phyloP scores from a whole-genome alignment of 2,888 invertebrate species.

The Pogonocherus hispidulus region DNA sequence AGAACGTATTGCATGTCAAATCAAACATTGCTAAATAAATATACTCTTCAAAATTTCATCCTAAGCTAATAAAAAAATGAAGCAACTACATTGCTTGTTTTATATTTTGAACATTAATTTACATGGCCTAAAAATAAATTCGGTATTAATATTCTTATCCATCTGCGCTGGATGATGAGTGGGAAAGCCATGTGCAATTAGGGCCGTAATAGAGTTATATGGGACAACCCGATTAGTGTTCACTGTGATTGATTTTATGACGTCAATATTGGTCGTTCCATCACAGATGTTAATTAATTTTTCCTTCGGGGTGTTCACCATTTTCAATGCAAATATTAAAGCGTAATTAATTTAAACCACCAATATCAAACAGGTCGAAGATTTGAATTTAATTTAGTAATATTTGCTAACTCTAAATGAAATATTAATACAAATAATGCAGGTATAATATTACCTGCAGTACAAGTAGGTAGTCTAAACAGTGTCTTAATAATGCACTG shows the following conservation, averaged over 20 bases:
- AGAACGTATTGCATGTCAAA: too few species aligned
- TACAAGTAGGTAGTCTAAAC: too few species aligned
- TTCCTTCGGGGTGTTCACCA: constrained; percentile 36
- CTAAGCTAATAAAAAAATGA: neutral
- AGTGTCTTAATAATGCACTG: too few species aligned
- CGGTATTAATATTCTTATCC: constrained; percentile 34
- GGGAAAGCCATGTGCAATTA: constrained; percentile 57
- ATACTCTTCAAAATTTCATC: neutral
- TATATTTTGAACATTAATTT: constrained; percentile 12
- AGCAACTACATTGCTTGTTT: constrained; percentile 4
- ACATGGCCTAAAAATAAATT: constrained; percentile 28
- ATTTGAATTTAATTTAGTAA: too few species aligned
- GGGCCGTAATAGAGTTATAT: constrained; percentile 59
- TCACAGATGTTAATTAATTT: constrained; percentile 49
- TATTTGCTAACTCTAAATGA: too few species aligned
- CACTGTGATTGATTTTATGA: constrained; percentile 63
- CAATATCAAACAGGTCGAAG: neutral
- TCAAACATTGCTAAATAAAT: too few species aligned
- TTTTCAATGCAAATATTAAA: constrained; percentile 30
- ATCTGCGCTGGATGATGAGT: constrained; percentile 32
- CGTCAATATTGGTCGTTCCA: constrained; percentile 53
- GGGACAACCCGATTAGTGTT: constrained; percentile 58
- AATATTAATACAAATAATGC: too few species aligned
- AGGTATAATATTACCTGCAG: too few species aligned
- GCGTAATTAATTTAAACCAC: constrained; percentile 6